Conservation (phyloP, 2,888 invertebrate genomes). For the Phytoseiulus persimilis region DNA sequence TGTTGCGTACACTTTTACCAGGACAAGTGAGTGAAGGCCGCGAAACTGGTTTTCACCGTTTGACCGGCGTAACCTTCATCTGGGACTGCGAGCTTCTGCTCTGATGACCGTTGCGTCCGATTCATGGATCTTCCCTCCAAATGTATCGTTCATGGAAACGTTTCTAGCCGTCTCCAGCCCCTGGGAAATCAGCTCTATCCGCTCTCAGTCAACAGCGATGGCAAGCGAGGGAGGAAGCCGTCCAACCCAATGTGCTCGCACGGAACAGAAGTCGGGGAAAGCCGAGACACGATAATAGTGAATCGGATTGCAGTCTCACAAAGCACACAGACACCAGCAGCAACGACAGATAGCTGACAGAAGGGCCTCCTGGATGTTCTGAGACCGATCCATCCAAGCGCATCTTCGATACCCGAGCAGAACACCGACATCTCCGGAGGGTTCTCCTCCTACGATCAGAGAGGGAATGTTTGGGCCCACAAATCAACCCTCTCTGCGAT, state of each 20-base stretch:
- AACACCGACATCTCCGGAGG: not conserved
- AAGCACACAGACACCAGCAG: not conserved
- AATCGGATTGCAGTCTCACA: not conserved
- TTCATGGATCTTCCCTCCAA: too few relatives aligned
- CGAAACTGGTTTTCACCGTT: not conserved
- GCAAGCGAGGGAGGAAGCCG: not conserved
- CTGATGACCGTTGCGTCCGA: not conserved
- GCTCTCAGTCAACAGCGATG: not conserved
- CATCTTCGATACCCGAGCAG: not conserved
- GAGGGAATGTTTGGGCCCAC: too few relatives aligned
- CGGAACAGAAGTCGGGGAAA: not conserved
- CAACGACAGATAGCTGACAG: not conserved
- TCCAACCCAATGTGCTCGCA: not conserved
- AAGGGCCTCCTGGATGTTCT: not conserved
- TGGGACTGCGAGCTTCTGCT: not conserved
- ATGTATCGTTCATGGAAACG: too few relatives aligned
- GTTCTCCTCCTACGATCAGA: not conserved
- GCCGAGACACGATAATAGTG: not conserved
- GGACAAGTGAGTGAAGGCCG: not conserved
- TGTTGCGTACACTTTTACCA: not conserved
- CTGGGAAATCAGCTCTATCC: too few relatives aligned
- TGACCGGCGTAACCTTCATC: not conserved
- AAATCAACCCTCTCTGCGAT: too few relatives aligned
- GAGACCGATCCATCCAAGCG: not conserved
- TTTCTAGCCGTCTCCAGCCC: too few relatives aligned